Evolutionary conservation across 2,797 vertebrate genomes (phyloP).

Genomic region (Lagorchestes hirsutus): DNA sequence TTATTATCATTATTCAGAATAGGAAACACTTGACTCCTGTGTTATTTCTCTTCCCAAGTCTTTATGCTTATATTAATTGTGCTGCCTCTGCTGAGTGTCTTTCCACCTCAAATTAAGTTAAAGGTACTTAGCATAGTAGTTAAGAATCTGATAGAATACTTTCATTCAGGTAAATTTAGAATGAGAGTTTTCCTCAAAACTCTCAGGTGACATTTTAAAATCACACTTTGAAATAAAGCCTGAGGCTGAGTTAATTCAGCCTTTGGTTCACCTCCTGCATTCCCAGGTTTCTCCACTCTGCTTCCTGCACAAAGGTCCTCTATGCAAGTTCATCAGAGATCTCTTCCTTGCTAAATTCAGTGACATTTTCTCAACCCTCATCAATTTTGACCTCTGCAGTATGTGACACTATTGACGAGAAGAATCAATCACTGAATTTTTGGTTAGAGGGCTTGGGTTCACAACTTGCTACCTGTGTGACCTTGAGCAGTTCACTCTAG

Average conservation of each 20-base stretch:
- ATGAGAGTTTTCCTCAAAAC: conserved; percentile 16
- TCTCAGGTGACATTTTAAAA: neutral
- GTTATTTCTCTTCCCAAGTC: neutral
- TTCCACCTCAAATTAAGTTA: neutral
- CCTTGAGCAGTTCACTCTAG: neutral
- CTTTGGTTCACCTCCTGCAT: neutral
- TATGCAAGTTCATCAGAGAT: too few relatives aligned
- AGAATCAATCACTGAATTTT: neutral
- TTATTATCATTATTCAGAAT: neutral
- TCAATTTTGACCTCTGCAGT: neutral
- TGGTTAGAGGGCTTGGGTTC: neutral
- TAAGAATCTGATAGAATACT: neutral
- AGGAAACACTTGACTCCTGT: neutral
- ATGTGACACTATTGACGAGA: neutral
- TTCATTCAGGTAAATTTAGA: conserved; percentile 17
- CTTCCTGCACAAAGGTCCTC: neutral
- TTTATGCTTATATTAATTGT: conserved; percentile 1
- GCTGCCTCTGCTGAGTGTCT: conserved; percentile 31
- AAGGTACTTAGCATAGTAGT: conserved; percentile 17
- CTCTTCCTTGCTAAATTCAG: neutral
- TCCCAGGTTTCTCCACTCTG: accelerated
- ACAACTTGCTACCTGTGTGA: neutral
- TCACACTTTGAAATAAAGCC: neutral
- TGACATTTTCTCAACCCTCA: neutral
- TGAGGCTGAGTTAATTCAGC: neutral